Conservation (phyloP, 2,888 invertebrate species). For the Pristionchus exspectatus region DNA sequence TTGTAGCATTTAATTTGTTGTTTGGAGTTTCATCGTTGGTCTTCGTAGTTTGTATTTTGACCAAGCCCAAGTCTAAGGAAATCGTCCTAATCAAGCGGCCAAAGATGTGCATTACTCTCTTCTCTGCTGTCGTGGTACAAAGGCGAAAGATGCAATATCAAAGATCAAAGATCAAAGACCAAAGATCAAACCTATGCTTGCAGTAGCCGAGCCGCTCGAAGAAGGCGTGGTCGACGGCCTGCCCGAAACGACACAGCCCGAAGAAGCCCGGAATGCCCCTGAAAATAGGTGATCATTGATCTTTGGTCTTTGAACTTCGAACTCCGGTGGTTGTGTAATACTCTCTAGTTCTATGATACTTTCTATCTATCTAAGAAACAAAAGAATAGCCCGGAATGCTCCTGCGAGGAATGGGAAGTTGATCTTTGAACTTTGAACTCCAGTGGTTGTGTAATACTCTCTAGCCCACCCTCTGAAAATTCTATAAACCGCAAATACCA, state of each 20-base stretch:
- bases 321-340: background rate
- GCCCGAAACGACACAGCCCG: background rate
- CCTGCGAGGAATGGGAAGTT: background rate
- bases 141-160: background rate
- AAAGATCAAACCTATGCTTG: constrained; percentile 6
- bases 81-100: background rate
- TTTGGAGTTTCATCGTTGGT: background rate
- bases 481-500: too few species aligned
- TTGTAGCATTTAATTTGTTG: too few species aligned
- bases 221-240: constrained; percentile 40
- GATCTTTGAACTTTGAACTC: background rate
- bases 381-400: background rate
- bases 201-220: constrained; percentile 7
- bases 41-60: background rate
- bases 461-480: too few species aligned
- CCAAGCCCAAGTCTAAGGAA: background rate
- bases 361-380: background rate
- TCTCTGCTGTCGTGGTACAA: background rate
- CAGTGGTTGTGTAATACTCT: too few species aligned
- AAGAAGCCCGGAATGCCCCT: constrained; percentile 21
- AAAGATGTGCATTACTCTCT: background rate
- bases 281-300: background rate
- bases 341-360: background rate
- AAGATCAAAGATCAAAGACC: background rate
- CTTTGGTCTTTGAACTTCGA: background rate